Base-by-base conservation (phyloP, 2,113 vertebrate species). In the Rhipidura dahli region DNA sequence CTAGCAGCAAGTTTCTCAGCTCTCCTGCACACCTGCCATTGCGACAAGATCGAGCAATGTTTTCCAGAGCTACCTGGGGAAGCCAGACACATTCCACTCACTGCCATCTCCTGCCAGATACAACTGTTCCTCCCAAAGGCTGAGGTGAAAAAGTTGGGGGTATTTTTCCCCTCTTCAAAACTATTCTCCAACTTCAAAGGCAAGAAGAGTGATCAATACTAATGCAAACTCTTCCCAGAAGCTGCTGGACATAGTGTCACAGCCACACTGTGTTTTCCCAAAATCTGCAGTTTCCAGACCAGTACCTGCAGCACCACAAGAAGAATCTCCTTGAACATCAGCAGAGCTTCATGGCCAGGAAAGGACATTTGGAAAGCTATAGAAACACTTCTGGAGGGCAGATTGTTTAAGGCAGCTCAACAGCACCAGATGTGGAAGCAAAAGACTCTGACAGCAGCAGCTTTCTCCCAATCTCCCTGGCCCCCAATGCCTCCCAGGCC, bases 391-490 rank as follows among this genome's bases (percentile, higher is more conserved):
- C 4, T 23, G 61, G 23, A 26, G 35, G 24, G 54, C 24, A 60
- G 13, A 4, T 2, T 7, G 70, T 1, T 37, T 9, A 37, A 81
- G 22, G 50, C 63, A 69, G 76, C 37, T 65, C 49, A 42, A 8
- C 45, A 72, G 59, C 27, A 11, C 31, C 10, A n/a, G 13, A 15
- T 0, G 1, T 2, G 1, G 4, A 40, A 50, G 45, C 28, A 63
- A 27, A 15, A 49, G 37, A 37, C 49, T 7, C 40, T 30, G 13
- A 2, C 22, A 71, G 61, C 39, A 11, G 1, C 0, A 28, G 39
- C 57, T 28, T 47, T 7, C 15, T 42, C 14, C 21, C 33, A 31
- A n/a, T n/a, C 13, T n/a, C 24, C 30, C 28, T 13, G 19, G 5
- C 6, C 15, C 30, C 33, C 9, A 31, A 0, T 8, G 9, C 5